phyloP scores from a whole-genome alignment of 1,140 invertebrate species.

The Lepidotrigona ventralis region DNA sequence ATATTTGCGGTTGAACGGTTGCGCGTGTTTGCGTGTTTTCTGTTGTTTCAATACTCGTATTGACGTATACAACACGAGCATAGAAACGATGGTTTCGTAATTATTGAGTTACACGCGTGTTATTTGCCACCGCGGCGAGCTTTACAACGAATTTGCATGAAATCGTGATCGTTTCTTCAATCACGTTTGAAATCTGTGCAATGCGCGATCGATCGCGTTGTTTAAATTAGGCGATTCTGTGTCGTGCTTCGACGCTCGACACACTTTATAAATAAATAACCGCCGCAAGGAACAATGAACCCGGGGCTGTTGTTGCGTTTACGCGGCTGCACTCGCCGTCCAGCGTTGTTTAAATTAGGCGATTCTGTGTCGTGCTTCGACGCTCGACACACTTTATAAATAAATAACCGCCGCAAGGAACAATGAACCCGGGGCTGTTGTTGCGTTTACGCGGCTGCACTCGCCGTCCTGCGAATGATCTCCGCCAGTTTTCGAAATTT shows the following conservation, averaged over 20 bases:
- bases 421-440: background rate
- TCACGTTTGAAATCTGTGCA: background rate
- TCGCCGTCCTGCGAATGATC: background rate
- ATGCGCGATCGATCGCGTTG: background rate
- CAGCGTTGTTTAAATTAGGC: too few species aligned
- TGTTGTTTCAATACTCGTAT: background rate
- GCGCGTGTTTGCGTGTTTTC: background rate
- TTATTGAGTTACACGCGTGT: background rate
- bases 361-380: background rate
- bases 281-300: background rate
- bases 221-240: background rate
- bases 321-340: too few species aligned
- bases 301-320: background rate
- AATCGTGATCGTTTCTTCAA: background rate
- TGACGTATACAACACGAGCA: background rate
- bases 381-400: background rate
- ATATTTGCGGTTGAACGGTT: too few species aligned
- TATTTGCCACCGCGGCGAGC: background rate
- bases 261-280: background rate
- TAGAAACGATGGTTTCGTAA: background rate
- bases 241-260: background rate
- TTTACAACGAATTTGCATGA: background rate
- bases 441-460: background rate
- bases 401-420: background rate
- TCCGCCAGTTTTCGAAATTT: background rate